Percentiles rank a stretch among this genome's conserved stretches.
Evolutionary conservation across 2,113 vertebrate species (phyloP).

Genomic region (Ciconia stormi): DNA sequence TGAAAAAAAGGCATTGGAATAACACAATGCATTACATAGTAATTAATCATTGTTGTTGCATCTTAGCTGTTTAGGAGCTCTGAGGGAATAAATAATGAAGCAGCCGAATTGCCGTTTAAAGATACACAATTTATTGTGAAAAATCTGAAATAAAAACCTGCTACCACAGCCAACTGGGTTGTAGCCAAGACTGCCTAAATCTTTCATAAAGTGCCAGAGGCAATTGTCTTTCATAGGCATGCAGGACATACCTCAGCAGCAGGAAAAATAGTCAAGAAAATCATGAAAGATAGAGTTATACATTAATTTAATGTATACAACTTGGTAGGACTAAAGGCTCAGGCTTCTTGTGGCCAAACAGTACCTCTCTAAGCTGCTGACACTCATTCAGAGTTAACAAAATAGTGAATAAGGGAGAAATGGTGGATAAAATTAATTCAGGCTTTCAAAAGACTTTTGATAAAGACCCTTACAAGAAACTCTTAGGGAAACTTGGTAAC

Average conservation of each 20-base stretch:
- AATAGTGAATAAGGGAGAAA: slow-evolving; percentile 35
- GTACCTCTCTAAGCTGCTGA: neutral
- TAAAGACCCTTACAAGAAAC: slow-evolving; percentile 26
- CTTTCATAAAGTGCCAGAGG: neutral
- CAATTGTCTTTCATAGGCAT: neutral
- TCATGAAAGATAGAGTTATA: neutral
- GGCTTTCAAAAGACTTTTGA: slow-evolving; percentile 47
- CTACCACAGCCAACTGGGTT: neutral
- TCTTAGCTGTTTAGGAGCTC: neutral
- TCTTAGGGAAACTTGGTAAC: slow-evolving; percentile 35
- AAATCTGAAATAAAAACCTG: neutral
- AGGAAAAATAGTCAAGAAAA: slow-evolving; percentile 2
- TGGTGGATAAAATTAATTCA: slow-evolving; percentile 54
- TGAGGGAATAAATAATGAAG: neutral
- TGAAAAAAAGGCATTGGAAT: neutral
- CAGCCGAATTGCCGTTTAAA: neutral
- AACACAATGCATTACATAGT: neutral
- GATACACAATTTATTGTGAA: neutral
- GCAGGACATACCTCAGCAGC: neutral
- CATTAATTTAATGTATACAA: neutral
- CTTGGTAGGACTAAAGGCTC: neutral
- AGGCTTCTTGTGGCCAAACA: neutral
- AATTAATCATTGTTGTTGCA: neutral
- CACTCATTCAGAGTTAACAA: slow-evolving; percentile 24
- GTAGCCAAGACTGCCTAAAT: neutral